Percentiles rank a stretch among this genome's conserved stretches.
Conservation (phyloP, 2,113 vertebrate genomes). For the Actinemys pallida region DNA sequence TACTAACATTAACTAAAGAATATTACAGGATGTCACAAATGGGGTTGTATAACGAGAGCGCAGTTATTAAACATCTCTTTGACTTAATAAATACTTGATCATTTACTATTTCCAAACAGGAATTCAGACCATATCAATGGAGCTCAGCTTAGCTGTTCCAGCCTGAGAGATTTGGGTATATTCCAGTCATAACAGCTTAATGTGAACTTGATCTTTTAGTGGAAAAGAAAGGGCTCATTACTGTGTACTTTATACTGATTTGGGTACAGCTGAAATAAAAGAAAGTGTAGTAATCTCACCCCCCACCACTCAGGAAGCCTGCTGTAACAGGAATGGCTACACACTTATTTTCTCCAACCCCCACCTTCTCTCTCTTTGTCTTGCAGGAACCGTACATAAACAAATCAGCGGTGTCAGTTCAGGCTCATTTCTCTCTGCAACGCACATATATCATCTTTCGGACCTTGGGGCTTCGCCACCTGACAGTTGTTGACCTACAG, state of each 20-base stretch:
- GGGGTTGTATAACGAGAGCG: constrained; percentile 54
- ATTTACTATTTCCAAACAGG: constrained; percentile 39
- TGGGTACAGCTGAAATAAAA: constrained; percentile 12
- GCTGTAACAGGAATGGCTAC: not conserved
- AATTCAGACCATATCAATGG: constrained; percentile 10
- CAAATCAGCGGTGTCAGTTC: constrained; percentile 61
- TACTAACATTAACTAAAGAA: constrained; percentile 41
- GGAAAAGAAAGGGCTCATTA: constrained; percentile 36
- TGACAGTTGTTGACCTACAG: constrained; percentile 50
- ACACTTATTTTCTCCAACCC: not conserved
- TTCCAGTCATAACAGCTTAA: constrained; percentile 61
- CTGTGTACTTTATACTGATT: constrained; percentile 28
- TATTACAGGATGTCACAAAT: constrained; percentile 62
- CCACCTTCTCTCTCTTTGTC: not conserved
- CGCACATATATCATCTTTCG: constrained; percentile 48
- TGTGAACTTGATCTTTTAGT: constrained; percentile 21
- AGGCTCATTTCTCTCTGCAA: constrained; percentile 64
- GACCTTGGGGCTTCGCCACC: constrained; percentile 60
- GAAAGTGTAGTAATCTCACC: not conserved
- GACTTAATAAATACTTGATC: constrained; percentile 48
- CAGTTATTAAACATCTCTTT: constrained; percentile 44
- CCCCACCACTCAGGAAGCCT: not conserved
- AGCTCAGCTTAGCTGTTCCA: constrained; percentile 41
- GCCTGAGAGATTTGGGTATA: constrained; percentile 53
- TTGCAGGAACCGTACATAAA: constrained; percentile 71